Conservation (phyloP, 1,140 invertebrate genomes). For the Trachymyrmex septentrionalis region DNA sequence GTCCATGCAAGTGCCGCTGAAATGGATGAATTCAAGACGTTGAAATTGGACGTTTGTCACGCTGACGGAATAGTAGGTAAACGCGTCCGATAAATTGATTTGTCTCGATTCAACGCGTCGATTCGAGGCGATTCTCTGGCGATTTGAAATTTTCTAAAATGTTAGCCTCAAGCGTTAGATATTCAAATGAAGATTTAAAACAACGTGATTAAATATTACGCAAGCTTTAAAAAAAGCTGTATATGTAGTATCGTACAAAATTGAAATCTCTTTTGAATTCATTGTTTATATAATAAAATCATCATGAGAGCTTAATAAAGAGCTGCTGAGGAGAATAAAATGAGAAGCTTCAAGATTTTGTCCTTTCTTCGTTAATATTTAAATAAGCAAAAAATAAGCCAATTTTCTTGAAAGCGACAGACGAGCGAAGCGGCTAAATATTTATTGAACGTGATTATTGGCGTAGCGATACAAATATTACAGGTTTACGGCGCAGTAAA, state of each 20-base stretch:
- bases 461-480: not conserved
- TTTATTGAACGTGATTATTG: not conserved
- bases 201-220: not conserved
- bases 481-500: not conserved
- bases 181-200: not conserved
- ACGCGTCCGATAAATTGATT: constrained; percentile 37
- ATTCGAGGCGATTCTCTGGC: not conserved
- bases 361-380: not conserved
- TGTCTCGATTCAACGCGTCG: not conserved
- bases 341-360: not conserved
- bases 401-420: not conserved
- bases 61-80: constrained; percentile 4
- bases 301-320: constrained; percentile 8
- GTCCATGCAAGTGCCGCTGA: constrained; percentile 35
- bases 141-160: not conserved
- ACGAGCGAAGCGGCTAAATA: constrained; percentile 25
- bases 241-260: not conserved
- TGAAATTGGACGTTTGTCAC: constrained; percentile 43
- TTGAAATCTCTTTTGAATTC: not conserved
- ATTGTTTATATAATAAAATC: constrained; percentile 17
- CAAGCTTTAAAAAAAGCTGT: not conserved
- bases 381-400: not conserved
- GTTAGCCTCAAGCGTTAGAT: not conserved
- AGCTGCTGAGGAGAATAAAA: not conserved
- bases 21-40: constrained; percentile 48